Base-by-base conservation (phyloP, 92 coral and sea anemone species). In the Meandrina meandrites region DNA sequence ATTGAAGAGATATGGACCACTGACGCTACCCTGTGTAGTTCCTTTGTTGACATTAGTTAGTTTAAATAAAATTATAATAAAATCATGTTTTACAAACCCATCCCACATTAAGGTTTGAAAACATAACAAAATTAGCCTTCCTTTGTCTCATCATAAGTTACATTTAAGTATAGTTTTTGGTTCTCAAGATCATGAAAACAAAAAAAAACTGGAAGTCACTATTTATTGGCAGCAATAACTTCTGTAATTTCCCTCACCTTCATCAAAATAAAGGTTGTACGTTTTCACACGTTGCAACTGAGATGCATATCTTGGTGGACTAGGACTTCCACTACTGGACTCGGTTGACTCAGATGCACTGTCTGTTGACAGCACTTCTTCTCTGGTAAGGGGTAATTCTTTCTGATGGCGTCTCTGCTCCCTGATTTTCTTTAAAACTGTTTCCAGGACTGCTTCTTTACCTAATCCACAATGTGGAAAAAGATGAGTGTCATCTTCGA, bases 201-300 rank as follows among this genome's bases (percentile, higher is more conserved):
- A 13, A 7, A 7, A 48, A 7, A 75, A 13, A 13, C 79, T 75
- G 79, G 28, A 75, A 12, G 28, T 17, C 79, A 37, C 8, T 75
- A 24, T 72, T 4, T 31, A 50, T n/a, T n/a, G n/a, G n/a, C n/a
- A n/a, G n/a, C n/a, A n/a, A n/a, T n/a, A n/a, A n/a, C n/a, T 30
- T 30, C 50, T 19, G 48, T 50, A 50, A 79, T 30, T 28, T 37
- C 36, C 4, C 82, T 51, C 68, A 79, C 68, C 82, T 51, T 79
- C 82, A 79, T 51, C 66, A 54, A 79, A 79, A 54, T 79, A 79
- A 79, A 79, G 82, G 82, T 79, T 79, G 82, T 79, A 79, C 5
- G 3, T 17, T 48, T n/a, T 15, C 60, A 79, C 82, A 30, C 82
- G 47, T 18, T n/a, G 22, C 31, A 79, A 79, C 82, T 54, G 27